Conservation (phyloP, 2,888 invertebrate genomes). For the Dasypolia templi region DNA sequence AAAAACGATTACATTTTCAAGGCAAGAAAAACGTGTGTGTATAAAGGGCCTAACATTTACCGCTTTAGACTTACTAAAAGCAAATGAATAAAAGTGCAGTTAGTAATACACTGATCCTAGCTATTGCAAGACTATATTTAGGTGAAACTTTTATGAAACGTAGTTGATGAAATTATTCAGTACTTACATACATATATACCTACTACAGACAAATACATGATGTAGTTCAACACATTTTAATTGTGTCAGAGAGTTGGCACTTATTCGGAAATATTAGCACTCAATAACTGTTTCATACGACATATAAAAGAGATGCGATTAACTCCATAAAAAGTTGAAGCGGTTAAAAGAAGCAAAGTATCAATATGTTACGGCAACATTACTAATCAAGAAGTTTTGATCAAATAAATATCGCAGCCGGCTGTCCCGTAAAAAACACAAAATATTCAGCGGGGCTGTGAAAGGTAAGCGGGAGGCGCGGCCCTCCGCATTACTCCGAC, state of each 20-base stretch:
- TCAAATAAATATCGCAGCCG: slow-evolving; percentile 64
- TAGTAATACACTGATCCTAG: no score
- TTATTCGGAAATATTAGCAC: slow-evolving; percentile 7
- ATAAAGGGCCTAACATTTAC: slow-evolving; percentile 14
- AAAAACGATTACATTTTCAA: no score
- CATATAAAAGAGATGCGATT: slow-evolving; percentile 15
- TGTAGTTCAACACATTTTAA: slow-evolving; percentile 17
- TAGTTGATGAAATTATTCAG: background rate
- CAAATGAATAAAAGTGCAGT: background rate
- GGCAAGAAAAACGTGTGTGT: no score
- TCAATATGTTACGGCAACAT: slow-evolving; percentile 53
- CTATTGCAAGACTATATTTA: background rate
- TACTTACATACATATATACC: background rate
- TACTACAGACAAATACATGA: background rate
- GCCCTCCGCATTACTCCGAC: slow-evolving; percentile 69
- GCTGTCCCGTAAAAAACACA: slow-evolving; percentile 70
- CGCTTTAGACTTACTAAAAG: background rate
- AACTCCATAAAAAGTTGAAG: slow-evolving; percentile 32
- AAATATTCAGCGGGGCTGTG: slow-evolving; percentile 70
- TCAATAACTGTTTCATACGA: slow-evolving; percentile 14
- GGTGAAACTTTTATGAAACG: no score
- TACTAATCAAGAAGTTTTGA: slow-evolving; percentile 67
- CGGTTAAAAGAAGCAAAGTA: slow-evolving; percentile 30
- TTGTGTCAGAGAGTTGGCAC: background rate
- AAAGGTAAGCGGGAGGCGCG: slow-evolving; percentile 57